A percentile compares a stretch with the other conserved stretches of the same genome.
Conservation (phyloP, 2,888 invertebrate species). For the Tetramorium bicarinatum region DNA sequence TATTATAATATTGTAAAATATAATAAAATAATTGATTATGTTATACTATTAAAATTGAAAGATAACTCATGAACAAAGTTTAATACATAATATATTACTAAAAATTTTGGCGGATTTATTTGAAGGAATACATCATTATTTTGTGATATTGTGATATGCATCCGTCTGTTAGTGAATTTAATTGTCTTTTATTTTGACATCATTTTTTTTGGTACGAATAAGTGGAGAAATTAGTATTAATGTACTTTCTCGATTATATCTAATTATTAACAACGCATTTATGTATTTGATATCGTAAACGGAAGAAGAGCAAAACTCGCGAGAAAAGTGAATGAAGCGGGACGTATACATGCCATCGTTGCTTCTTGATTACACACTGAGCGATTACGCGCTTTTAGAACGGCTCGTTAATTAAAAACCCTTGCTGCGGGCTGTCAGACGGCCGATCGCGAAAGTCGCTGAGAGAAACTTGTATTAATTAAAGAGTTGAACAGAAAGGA, state of each 20-base stretch:
- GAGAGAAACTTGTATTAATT: constrained; percentile 48
- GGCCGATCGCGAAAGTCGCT: constrained; percentile 34
- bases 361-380: constrained; percentile 37
- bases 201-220: not conserved
- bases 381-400: constrained; percentile 41
- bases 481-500: constrained; percentile 23
- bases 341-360: not conserved
- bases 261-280: not conserved
- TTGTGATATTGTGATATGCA: not conserved
- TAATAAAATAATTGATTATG: not conserved
- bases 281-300: not conserved
- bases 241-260: not conserved
- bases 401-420: constrained; percentile 47
- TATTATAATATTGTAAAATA: not conserved
- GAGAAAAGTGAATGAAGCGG: constrained; percentile 5
- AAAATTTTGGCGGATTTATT: not conserved
- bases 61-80: not conserved
- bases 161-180: not conserved
- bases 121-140: not conserved
- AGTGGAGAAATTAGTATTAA: not conserved
- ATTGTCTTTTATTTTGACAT: not conserved
- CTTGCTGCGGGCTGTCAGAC: constrained; percentile 8
- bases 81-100: not conserved
- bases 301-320: not conserved
- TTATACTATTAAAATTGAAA: not conserved